These are phyloP conservation scores for Sandelia bainsii DNA, from an alignment of 2,797 vertebrate species.

Conservation along the genomic window DNA sequence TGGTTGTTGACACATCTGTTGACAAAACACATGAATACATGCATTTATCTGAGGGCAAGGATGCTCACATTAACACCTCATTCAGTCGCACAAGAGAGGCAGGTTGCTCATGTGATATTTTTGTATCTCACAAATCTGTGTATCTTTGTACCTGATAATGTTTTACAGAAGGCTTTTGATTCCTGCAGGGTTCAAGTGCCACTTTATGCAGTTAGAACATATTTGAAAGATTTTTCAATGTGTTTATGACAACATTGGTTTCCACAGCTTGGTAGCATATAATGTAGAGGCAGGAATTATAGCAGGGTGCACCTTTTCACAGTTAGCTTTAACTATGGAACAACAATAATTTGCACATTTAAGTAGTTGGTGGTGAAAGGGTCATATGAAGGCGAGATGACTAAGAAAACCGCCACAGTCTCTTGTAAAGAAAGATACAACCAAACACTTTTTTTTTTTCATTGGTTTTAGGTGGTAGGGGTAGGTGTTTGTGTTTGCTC, in stretches of 20 bases:
- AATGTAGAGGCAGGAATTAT: neutral
- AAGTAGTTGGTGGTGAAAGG: neutral
- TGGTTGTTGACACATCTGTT: slow-evolving; percentile 1
- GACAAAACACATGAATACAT: neutral
- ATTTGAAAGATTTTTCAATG: slow-evolving; percentile 6
- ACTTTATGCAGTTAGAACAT: slow-evolving; percentile 3
- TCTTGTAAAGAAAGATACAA: neutral
- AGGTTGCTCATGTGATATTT: slow-evolving; percentile 3
- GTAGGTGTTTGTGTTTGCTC: too few relatives aligned
- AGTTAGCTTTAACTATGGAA: neutral
- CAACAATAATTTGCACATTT: slow-evolving; percentile 4
- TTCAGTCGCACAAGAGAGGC: neutral
- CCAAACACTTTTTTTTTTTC: neutral
- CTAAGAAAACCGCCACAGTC: neutral
- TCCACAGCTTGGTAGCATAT: neutral
- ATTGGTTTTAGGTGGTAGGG: neutral
- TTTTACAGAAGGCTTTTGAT: slow-evolving; percentile 1
- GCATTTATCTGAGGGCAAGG: neutral
- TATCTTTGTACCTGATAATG: slow-evolving; percentile 1
- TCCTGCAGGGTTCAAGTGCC: slow-evolving; percentile 15
- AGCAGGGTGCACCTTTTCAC: slow-evolving; percentile 6
- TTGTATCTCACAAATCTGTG: neutral
- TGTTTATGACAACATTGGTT: slow-evolving; percentile 8
- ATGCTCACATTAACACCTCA: slow-evolving; percentile 14
- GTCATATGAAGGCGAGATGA: slow-evolving; percentile 1